Percentiles rank a stretch among this genome's conserved stretches.
Conservation (phyloP, 2,113 vertebrate species). For the Lophochroa leadbeateri region DNA sequence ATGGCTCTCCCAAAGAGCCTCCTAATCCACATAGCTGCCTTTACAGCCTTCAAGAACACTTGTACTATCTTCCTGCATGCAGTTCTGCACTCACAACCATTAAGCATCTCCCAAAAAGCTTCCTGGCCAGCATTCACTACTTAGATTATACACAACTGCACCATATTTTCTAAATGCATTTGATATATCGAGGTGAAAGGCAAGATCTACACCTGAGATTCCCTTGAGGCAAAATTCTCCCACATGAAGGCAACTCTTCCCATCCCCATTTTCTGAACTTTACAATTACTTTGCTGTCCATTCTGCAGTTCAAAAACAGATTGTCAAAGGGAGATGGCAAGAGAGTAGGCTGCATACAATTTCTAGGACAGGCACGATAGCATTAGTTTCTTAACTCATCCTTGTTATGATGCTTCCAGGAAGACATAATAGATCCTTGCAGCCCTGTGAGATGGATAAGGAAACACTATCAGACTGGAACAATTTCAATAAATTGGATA, state of each 20-base stretch:
- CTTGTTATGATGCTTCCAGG: background rate
- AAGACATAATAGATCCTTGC: background rate
- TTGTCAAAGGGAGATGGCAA: background rate
- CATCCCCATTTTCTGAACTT: background rate
- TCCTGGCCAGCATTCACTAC: background rate
- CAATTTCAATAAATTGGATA: background rate
- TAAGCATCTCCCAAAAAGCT: background rate
- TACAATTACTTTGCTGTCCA: background rate
- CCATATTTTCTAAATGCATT: background rate
- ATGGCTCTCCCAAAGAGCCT: background rate
- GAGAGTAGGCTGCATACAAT: fast-evolving
- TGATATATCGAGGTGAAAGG: background rate
- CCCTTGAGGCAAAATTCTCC: background rate
- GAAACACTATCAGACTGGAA: background rate
- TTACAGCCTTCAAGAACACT: background rate
- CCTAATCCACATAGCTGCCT: background rate
- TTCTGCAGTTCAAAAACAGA: background rate
- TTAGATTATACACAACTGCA: background rate
- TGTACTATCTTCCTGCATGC: background rate
- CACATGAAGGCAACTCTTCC: background rate
- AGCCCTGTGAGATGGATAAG: background rate
- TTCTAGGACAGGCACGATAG: background rate
- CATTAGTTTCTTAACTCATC: background rate
- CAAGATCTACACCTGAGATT: background rate
- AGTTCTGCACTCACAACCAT: background rate